Conservation (phyloP, 2,797 vertebrate genomes). For the Gallinago stenura region DNA sequence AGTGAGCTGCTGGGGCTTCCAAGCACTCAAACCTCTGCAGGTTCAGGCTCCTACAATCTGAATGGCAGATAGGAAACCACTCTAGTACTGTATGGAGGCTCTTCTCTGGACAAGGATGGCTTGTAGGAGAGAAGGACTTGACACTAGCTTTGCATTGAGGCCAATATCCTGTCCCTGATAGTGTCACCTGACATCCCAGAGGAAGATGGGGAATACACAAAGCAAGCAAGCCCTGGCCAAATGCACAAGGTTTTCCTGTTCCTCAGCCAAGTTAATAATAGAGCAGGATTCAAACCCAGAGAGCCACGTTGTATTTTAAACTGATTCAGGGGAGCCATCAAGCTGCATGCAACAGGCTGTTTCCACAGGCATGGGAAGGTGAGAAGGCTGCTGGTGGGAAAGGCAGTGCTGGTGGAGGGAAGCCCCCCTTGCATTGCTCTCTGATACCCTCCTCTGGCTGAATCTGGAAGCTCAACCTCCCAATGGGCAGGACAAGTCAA, state of each 20-base stretch:
- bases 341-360: background rate
- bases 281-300: background rate
- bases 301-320: background rate
- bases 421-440: background rate
- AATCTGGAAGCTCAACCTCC: background rate
- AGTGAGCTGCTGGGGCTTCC: background rate
- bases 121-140: background rate
- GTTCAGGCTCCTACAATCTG: background rate
- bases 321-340: background rate
- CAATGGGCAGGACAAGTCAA: background rate
- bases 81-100: background rate
- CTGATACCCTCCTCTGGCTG: background rate
- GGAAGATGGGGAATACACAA: background rate
- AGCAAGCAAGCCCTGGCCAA: background rate
- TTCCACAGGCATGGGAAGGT: background rate
- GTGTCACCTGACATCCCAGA: background rate
- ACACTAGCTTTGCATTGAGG: background rate
- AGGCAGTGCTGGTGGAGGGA: background rate
- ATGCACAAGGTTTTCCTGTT: conserved; percentile 8
- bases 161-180: background rate
- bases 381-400: background rate
- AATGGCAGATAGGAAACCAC: background rate
- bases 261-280: conserved; percentile 12
- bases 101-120: background rate
- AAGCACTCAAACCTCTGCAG: background rate